These are phyloP conservation scores for Linurgus olivaceus DNA, from an alignment of 2,797 vertebrate genomes.

Conservation along the genomic window DNA sequence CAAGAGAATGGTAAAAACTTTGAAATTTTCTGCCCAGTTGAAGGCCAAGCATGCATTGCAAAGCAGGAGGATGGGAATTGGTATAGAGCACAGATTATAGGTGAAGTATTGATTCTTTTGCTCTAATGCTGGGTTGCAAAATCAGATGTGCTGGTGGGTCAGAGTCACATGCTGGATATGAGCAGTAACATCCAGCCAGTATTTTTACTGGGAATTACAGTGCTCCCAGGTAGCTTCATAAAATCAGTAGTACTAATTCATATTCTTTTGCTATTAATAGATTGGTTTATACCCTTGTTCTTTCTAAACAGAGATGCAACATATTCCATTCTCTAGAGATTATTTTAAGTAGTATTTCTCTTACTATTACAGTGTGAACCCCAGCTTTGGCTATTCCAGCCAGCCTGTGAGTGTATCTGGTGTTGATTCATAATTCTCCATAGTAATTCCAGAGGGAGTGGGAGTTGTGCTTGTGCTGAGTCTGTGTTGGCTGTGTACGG, in stretches of 20 bases:
- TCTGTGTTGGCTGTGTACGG: neutral
- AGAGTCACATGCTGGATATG: accelerated
- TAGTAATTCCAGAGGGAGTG: neutral
- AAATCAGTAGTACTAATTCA: neutral
- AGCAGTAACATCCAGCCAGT: neutral
- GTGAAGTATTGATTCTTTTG: conserved; percentile 51
- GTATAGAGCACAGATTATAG: conserved; percentile 77
- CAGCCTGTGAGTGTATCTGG: neutral
- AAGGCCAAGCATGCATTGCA: conserved; percentile 76
- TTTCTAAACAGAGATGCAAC: neutral
- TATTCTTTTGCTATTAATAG: neutral
- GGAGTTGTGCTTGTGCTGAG: accelerated
- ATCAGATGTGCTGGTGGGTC: neutral
- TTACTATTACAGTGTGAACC: neutral
- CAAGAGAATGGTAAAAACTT: conserved; percentile 38
- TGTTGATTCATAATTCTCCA: neutral
- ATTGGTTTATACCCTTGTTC: neutral
- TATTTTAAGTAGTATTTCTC: neutral
- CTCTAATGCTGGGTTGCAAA: neutral
- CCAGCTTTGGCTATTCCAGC: neutral
- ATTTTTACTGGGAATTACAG: neutral
- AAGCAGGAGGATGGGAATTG: conserved; percentile 76
- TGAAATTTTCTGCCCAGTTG: conserved; percentile 66
- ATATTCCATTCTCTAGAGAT: neutral
- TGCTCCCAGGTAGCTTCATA: neutral